Base-by-base conservation (phyloP, 1,140 invertebrate species). In the Forficula auricularia region DNA sequence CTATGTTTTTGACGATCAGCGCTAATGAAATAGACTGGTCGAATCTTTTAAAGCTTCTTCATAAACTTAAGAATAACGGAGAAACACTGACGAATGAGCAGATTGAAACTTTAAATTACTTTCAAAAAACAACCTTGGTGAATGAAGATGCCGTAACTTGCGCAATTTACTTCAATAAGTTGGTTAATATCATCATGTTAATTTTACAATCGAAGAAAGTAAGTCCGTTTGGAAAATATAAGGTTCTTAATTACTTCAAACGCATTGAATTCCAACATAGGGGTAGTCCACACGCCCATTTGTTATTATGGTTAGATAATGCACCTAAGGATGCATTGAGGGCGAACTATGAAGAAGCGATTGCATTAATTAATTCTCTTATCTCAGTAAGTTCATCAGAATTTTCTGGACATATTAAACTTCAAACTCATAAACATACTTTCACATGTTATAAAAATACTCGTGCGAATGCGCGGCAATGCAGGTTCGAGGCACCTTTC, bases 241-340 rank as follows among this genome's bases (percentile, higher is more conserved):
- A 20, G 13, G 44, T 57, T 42, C 9, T 47, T 3, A 4, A 58
- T 46, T 60, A 52, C 34, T 60, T 53, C 31, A 52, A 46, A 50
- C 34, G 56, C 51, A 59, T 61, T 49, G 63, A 61, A 57, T 67
- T 63, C 54, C 60, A 62, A 54, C 58, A 63, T 54, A 50, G 54
- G 46, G 66, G 58, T 15, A 62, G 55, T 54, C 60, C 52, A 40
- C 54, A 51, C 47, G 49, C 50, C 3, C 58, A 60, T 45, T 53
- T 51, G 30, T 42, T 60, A 34, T 14, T 51, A 2, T 60, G 55
- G 58, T 40, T 59, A 10, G 42, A 47, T 19, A 51, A 59, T 47
- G 50, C 57, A 40, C 55, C 55, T 37, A 14, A 13, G 32, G 47
- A 40, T 54, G 53, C 27, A 42, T 51, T 19, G 33, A 33, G 20